Evolutionary conservation across 2,113 vertebrate species (phyloP), one percentile per base, ranked within the genome.

Genomic region (Burhinus bistriatus): DNA sequence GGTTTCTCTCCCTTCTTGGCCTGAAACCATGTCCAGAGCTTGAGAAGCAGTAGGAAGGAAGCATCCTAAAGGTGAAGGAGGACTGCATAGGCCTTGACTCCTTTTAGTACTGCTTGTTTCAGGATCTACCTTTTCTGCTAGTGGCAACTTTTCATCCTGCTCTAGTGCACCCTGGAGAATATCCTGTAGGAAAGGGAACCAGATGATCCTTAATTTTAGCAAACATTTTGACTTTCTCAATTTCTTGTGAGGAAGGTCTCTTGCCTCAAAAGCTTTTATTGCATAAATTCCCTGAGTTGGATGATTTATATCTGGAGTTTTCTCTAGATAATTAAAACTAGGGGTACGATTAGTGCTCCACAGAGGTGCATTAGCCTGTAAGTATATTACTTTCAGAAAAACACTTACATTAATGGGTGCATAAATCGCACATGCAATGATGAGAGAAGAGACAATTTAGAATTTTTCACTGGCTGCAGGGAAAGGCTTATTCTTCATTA

Each of bases 241-340:
- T 95, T 85, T 54, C 91, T 84, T 58, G 32, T 21, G 84, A 91
- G 78, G 87, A 51, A 83, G 51, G 15, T 79, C 82, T 87, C 73
- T 83, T 90, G 58, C 51, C 81, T 96, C 73, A 45, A 80, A 96
- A 94, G 96, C 93, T 95, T 93, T 95, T 94, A 96, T 93, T 95
- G 68, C 82, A 93, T 80, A 68, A 95, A 90, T 96, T 91, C 89
- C 91, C 89, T 0, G 2, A 26, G 45, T 36, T 88, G 66, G 58
- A 80, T 97, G 89, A 94, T 97, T 97, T 89, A 96, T 97, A 90
- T 75, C 89, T 70, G 78, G 64, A 95, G 81, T 95, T 95, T 95
- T 96, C 97, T 95, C 95, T 52, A 52, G 95, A 82, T 90, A 91
- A 91, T 97, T 96, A 91, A 91, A 80, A 94, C 62, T 36, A 80